Evolutionary conservation across 2,113 vertebrate genomes (phyloP).

Genomic region (Chaetops frenatus): DNA sequence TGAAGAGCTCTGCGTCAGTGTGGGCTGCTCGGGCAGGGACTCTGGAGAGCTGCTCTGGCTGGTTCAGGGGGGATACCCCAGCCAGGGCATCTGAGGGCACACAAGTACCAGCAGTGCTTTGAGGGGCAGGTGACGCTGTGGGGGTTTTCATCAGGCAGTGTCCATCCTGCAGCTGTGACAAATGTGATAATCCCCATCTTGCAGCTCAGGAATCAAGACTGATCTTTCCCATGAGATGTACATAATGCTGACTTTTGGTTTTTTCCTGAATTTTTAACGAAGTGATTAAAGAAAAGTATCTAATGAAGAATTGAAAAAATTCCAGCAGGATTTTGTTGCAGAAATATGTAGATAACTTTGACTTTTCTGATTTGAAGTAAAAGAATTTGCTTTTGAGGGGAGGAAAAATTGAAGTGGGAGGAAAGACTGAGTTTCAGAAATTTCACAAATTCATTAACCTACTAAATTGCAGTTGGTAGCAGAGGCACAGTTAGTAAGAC

Average conservation of each 20-base stretch:
- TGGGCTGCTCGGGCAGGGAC: background rate
- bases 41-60: fast-evolving
- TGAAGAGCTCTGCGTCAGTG: background rate
- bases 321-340: background rate
- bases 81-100: no score
- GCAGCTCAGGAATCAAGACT: background rate
- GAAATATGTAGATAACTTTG: background rate
- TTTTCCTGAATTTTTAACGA: background rate
- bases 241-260: background rate
- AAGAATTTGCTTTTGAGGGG: background rate
- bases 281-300: background rate
- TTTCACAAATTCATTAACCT: background rate
- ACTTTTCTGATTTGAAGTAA: background rate
- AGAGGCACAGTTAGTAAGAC: background rate
- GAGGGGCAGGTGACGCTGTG: background rate
- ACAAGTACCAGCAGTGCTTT: background rate
- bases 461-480: background rate
- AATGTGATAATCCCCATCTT: background rate
- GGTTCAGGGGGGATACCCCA: fast-evolving
- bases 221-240: background rate
- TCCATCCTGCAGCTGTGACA: background rate
- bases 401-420: background rate
- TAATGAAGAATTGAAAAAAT: background rate
- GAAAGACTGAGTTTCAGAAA: background rate
- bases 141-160: background rate